Conservation (phyloP, 2,797 vertebrate species). For the Gymnocypris eckloni region DNA sequence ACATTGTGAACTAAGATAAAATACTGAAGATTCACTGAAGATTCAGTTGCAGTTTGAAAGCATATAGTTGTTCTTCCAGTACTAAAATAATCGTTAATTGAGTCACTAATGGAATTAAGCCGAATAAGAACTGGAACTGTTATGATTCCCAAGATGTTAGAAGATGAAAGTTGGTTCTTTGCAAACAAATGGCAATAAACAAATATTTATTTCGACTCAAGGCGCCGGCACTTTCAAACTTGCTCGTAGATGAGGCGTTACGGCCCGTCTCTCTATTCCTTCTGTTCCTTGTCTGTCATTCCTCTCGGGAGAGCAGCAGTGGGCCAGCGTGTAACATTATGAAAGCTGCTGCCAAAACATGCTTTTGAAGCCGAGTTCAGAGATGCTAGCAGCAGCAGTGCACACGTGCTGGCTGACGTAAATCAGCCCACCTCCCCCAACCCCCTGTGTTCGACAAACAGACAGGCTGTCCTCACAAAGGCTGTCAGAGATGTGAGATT, state of each 20-base stretch:
- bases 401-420: constrained; percentile 56
- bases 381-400: constrained; percentile 55
- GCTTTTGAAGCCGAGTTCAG: constrained; percentile 69
- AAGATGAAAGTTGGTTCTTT: background rate
- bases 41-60: background rate
- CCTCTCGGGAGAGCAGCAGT: constrained; percentile 42
- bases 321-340: constrained; percentile 54
- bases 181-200: background rate
- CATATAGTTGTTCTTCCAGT: background rate
- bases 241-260: constrained; percentile 16
- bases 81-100: background rate
- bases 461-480: constrained; percentile 44
- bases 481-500: constrained; percentile 53
- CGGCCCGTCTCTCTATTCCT: constrained; percentile 14
- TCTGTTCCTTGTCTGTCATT: constrained; percentile 25
- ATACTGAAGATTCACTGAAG: too few relatives aligned
- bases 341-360: constrained; percentile 63
- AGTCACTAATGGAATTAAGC: background rate
- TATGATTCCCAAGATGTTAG: background rate
- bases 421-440: constrained; percentile 57
- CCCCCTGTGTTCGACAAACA: constrained; percentile 47
- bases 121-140: background rate
- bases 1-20: background rate
- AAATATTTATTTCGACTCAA: background rate
- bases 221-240: background rate